Conservation (phyloP, 2,888 invertebrate species). For the Serrognathus titanus region DNA sequence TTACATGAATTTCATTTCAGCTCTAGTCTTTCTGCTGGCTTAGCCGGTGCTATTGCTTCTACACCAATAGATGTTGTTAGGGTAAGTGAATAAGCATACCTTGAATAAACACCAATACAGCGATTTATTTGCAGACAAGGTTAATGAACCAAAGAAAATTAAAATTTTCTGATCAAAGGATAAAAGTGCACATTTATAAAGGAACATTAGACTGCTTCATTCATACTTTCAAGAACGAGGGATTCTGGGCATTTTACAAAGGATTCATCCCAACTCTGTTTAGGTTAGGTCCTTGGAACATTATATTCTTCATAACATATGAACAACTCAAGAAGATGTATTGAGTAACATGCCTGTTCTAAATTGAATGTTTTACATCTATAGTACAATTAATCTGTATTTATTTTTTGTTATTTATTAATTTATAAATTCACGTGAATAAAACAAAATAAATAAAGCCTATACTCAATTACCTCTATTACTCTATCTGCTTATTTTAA, state of each 20-base stretch:
- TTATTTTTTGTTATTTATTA: conserved; percentile 19
- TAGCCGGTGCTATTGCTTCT: conserved; percentile 90
- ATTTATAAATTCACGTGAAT: conserved; percentile 4
- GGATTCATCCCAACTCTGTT: conserved; percentile 95
- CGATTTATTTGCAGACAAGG: conserved; percentile 69
- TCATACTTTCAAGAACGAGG: conserved; percentile 84
- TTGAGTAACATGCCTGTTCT: conserved; percentile 36
- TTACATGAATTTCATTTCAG: conserved; percentile 50
- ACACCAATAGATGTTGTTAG: conserved; percentile 92
- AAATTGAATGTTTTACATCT: conserved; percentile 9
- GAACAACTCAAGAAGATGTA: conserved; percentile 82
- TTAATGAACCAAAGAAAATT: conserved; percentile 85
- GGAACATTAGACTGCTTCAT: conserved; percentile 70
- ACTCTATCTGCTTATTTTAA: not conserved
- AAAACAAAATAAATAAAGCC: conserved; percentile 1
- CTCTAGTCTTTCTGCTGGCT: conserved; percentile 86
- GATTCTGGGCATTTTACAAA: conserved; percentile 84
- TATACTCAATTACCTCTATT: not conserved
- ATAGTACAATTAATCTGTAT: conserved; percentile 16
- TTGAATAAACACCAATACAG: conserved; percentile 21
- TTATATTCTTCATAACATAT: conserved; percentile 92
- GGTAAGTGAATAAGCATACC: conserved; percentile 54
- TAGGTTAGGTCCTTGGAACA: conserved; percentile 95
- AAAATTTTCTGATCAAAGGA: conserved; percentile 51
- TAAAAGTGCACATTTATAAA: conserved; percentile 62